Conservation (phyloP, 2,797 vertebrate genomes). For the Coregonus ussuriensis region DNA sequence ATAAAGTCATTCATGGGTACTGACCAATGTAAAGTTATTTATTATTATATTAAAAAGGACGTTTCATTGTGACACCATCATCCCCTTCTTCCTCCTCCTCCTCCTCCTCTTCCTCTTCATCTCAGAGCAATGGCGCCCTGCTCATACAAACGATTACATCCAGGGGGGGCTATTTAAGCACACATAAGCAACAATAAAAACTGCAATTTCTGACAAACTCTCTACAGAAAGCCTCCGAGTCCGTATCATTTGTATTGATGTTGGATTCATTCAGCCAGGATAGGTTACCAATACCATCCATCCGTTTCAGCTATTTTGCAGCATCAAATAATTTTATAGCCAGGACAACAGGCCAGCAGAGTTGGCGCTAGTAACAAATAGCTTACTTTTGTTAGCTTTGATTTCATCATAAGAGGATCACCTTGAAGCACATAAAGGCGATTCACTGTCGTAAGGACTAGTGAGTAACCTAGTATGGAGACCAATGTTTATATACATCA, state of each 20-base stretch:
- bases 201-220: neutral
- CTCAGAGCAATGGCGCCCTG: neutral
- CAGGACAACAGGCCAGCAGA: neutral
- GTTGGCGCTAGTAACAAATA: neutral
- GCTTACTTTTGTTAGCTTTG: neutral
- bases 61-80: neutral
- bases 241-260: neutral
- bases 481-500: too few species aligned
- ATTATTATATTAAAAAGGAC: neutral
- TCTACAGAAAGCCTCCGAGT: neutral
- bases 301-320: neutral
- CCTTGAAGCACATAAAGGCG: too few species aligned
- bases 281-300: neutral
- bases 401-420: too few species aligned
- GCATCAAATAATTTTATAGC: neutral
- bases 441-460: too few species aligned
- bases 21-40: neutral
- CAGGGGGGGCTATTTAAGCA: neutral
- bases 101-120: neutral
- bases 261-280: constrained; percentile 3
- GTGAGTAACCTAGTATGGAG: too few species aligned
- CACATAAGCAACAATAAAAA: neutral
- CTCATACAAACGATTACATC: neutral
- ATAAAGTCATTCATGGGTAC: neutral
- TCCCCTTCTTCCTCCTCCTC: neutral